A percentile compares a stretch with the other conserved stretches of the same genome.
phyloP scores from a whole-genome alignment of 2,888 invertebrate genomes.

The Pasiphila rectangulata region DNA sequence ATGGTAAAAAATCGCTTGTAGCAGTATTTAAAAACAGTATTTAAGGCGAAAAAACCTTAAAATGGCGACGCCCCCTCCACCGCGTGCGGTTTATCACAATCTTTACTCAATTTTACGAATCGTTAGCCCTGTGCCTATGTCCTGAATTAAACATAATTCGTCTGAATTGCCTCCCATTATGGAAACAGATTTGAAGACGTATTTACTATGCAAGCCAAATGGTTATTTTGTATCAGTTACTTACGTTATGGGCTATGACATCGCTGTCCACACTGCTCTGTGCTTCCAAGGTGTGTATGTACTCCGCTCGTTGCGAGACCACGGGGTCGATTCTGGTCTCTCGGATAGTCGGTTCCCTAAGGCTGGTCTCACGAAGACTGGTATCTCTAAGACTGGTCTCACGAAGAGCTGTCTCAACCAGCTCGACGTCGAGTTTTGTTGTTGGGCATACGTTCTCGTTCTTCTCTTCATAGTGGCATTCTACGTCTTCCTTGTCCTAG shows the following conservation, averaged over 20 bases:
- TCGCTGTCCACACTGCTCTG: conserved; percentile 81
- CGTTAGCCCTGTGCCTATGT: too few relatives aligned
- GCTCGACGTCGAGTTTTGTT: conserved; percentile 57
- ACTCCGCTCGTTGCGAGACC: conserved; percentile 71
- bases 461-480: conserved; percentile 76
- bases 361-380: conserved; percentile 10
- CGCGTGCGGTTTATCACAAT: too few relatives aligned
- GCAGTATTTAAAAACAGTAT: too few relatives aligned
- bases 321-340: conserved; percentile 84
- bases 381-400: conserved; percentile 10
- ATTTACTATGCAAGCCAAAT: too few relatives aligned
- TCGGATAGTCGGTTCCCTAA: conserved; percentile 66
- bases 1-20: too few relatives aligned
- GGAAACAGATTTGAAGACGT: too few relatives aligned
- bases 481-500: conserved; percentile 73
- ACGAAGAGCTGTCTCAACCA: conserved; percentile 52
- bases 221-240: conserved; percentile 32
- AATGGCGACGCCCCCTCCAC: too few relatives aligned
- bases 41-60: too few relatives aligned
- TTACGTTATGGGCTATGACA: conserved; percentile 86
- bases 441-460: conserved; percentile 62
- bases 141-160: too few relatives aligned
- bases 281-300: conserved; percentile 71
- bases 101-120: too few relatives aligned
- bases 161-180: too few relatives aligned